Conservation (phyloP, 30 jellyfish, hydroid and myxozoan genomes). For the Aurelia sp. region DNA sequence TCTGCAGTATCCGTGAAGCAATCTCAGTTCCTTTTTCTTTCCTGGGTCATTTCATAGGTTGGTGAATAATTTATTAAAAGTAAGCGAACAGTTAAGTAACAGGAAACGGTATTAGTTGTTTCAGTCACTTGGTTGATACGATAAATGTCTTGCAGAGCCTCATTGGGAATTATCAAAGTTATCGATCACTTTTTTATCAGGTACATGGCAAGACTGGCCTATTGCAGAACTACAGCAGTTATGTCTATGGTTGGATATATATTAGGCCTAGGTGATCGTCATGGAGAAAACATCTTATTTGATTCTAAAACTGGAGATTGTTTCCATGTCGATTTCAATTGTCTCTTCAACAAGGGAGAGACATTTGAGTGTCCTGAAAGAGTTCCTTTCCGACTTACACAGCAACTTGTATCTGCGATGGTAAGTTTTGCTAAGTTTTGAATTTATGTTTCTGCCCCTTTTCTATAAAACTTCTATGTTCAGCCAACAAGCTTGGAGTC, state of each 20-base stretch:
- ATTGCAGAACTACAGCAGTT: slow-evolving; percentile 99
- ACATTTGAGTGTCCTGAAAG: slow-evolving; percentile 97
- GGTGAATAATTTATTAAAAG: too few species aligned
- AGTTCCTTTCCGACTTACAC: slow-evolving; percentile 97
- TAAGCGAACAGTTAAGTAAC: too few species aligned
- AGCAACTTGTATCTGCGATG: slow-evolving; percentile 96
- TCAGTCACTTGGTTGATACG: too few species aligned
- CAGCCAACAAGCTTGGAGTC: background rate
- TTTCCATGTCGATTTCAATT: slow-evolving; percentile 99
- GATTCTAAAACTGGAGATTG: slow-evolving; percentile 98
- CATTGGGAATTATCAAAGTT: background rate
- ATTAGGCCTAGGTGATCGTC: slow-evolving; percentile 99
- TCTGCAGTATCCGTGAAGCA: too few species aligned
- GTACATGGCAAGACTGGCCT: slow-evolving; percentile 99
- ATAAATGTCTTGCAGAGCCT: background rate
- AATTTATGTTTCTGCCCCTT: background rate
- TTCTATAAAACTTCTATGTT: background rate
- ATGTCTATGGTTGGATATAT: slow-evolving; percentile 99
- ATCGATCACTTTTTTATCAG: slow-evolving; percentile 29
- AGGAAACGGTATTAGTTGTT: too few species aligned
- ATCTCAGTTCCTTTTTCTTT: too few species aligned
- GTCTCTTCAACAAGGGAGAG: slow-evolving; percentile 99
- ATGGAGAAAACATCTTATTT: slow-evolving; percentile 97
- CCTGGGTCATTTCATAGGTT: too few species aligned
- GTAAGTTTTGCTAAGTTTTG: slow-evolving; percentile 45